A percentile compares a stretch with the other conserved stretches of the same genome.
Evolutionary conservation across 1,140 invertebrate genomes (phyloP).

Genomic region (Tetramorium simillimum): DNA sequence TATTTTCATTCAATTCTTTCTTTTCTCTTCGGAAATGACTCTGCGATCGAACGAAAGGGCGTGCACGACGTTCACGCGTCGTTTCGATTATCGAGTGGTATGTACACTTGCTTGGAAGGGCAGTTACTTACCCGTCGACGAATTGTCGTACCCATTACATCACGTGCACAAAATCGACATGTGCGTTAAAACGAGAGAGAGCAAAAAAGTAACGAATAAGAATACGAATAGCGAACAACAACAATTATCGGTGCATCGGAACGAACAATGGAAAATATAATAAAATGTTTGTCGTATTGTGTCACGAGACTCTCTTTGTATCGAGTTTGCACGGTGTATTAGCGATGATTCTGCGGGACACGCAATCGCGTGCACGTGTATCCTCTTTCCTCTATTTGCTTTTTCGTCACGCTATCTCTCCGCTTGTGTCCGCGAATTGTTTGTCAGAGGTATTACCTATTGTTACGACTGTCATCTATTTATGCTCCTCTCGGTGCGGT

Average conservation of each 20-base stretch:
- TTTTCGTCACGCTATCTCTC: slow-evolving; percentile 29
- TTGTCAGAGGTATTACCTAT: not conserved
- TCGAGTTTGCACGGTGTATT: slow-evolving; percentile 25
- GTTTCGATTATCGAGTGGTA: slow-evolving; percentile 15
- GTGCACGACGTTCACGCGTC: slow-evolving; percentile 1
- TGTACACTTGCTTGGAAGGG: slow-evolving; percentile 25
- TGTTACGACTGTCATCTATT: slow-evolving; percentile 4
- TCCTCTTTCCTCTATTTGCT: not conserved
- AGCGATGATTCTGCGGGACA: slow-evolving; percentile 37
- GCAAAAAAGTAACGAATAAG: slow-evolving; percentile 45
- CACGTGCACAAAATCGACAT: slow-evolving; percentile 47
- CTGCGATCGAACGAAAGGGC: not conserved
- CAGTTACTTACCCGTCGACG: slow-evolving; percentile 52
- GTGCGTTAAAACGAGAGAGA: slow-evolving; percentile 55
- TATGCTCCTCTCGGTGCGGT: slow-evolving; percentile 24
- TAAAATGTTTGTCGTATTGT: slow-evolving; percentile 45
- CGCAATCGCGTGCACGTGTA: slow-evolving; percentile 24
- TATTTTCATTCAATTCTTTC: not conserved
- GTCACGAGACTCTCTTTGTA: slow-evolving; percentile 29
- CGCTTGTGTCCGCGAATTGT: slow-evolving; percentile 45
- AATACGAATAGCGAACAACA: slow-evolving; percentile 51
- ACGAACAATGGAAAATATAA: slow-evolving; percentile 50
- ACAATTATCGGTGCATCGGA: slow-evolving; percentile 47
- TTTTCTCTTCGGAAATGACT: slow-evolving; percentile 31
- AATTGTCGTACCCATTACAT: slow-evolving; percentile 37